Evolutionary conservation across 2,113 vertebrate species (phyloP), one percentile per base, ranked within the genome.

Genomic region (Daphoenositta chrysoptera): DNA sequence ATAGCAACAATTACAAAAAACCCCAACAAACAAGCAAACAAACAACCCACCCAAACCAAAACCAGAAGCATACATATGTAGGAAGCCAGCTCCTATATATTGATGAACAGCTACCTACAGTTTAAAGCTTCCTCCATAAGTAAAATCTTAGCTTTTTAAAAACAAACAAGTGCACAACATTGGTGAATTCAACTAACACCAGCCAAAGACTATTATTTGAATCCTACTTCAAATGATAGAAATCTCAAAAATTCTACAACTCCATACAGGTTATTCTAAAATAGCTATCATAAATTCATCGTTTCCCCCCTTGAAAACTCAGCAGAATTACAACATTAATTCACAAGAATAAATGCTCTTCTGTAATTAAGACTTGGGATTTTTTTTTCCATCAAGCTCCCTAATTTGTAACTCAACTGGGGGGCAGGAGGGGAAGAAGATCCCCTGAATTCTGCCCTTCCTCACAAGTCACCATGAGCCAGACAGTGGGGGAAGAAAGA

Each of bases 61-160:
- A 50, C 8, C 40, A 65, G 56, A 47, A 89, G 21, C 2, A 1
- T 20, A 53, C 0, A 1, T 33, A 65, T 64, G 75, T 63, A 86
- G 64, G 40, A 89, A 89, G 33, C 8, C 33, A 78, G 33, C 11
- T 78, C 42, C 65, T 54, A 66, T 54, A 50, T 22, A 26, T 1
- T 30, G 1, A 45, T 30, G 9, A 72, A 72, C 10, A 10, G 6
- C 56, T 60, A 73, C 18, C 22, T 37, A 56, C 10, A 68, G 28
- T 60, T 69, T 63, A 44, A 87, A 86, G 15, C 21, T 35, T 85
- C 15, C 7, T 83, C 23, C 31, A 0, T 20, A 73, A 57, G 21
- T 35, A 94, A 84, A 90, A 83, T 30, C 61, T 45, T 50, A 50
- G 28, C 13, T 83, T 80, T 75, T 81, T 40, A 47, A 60, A 94